These are phyloP conservation scores for Pristionchus maxplancki DNA, from an alignment of 2,888 invertebrate species.

Conservation along the genomic window DNA sequence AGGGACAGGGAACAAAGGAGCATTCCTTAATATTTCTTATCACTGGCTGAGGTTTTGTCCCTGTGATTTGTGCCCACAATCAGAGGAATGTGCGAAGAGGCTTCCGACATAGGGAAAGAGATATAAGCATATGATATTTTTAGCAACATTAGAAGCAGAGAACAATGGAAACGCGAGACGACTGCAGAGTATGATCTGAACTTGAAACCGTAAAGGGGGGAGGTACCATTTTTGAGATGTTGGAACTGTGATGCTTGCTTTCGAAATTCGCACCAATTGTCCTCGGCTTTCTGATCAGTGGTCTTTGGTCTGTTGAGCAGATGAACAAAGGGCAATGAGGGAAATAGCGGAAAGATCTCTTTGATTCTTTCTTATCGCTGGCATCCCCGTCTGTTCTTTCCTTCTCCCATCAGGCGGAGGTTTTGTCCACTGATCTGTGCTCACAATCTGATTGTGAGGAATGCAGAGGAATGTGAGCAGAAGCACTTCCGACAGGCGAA, in stretches of 20 bases:
- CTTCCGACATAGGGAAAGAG: constrained; percentile 15
- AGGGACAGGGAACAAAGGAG: too few relatives aligned
- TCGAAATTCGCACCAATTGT: too few relatives aligned
- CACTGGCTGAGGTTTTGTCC: not conserved
- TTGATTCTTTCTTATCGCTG: too few relatives aligned
- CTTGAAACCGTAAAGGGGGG: too few relatives aligned
- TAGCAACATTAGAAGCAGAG: too few relatives aligned
- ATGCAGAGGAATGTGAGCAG: not conserved
- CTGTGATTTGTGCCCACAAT: constrained; percentile 1
- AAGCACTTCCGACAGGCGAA: not conserved
- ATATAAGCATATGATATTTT: too few relatives aligned
- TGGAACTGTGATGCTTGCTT: too few relatives aligned
- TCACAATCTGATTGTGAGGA: too few relatives aligned
- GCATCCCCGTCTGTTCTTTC: not conserved
- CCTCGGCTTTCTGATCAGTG: too few relatives aligned
- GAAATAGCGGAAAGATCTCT: not conserved
- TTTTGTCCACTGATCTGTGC: constrained; percentile 2
- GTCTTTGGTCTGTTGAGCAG: not conserved
- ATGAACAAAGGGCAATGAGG: not conserved
- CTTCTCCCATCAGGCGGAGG: not conserved
- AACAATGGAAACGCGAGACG: too few relatives aligned
- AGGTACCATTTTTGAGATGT: too few relatives aligned
- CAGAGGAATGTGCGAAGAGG: not conserved
- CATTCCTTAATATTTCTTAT: not conserved
- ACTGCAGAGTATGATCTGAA: too few relatives aligned